Evolutionary conservation across 2,113 vertebrate species (phyloP), one percentile per base, ranked within the genome.

Genomic region (Emydocephalus ijimae): DNA sequence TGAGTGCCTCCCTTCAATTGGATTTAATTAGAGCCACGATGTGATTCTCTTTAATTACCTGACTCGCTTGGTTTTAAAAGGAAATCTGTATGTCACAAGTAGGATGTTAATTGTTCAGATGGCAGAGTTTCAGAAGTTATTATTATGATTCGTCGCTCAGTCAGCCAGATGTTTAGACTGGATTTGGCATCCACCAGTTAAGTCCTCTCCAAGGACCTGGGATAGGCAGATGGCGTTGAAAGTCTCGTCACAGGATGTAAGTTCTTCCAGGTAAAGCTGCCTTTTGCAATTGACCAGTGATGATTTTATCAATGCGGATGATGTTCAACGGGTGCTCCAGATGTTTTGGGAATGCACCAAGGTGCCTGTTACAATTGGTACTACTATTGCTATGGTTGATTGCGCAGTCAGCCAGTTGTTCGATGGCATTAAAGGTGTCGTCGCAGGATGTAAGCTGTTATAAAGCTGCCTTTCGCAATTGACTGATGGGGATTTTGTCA

Each of bases 81-180:
- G 89, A 85, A 85, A 81, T 93, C 85, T 11, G 92, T 59, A 20
- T 85, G 90, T 59, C 9, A 89, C 88, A 88, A 91, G 56, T 93
- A 55, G n/a, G 85, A 59, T 87, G 0, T 0, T 0, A 91, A 43
- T 34, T 93, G 91, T 43, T 7, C 10, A 87, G 56, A 81, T 6
- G 3, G 74, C 93, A 85, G 0, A 0, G 0, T 69, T 95, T 86
- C 92, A 48, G 87, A 87, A 45, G n/a, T n/a, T n/a, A 15, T 69
- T n/a, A 69, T 69, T 9, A 9, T 26, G 61, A 69, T n/a, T 5
- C 12, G 29, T 15, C 12, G 29, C 61, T 69, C 29, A n/a, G 61
- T 5, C 61, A n/a, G 29, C 61, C 61, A 69, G 29, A n/a, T n/a
- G 61, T 69, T n/a, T n/a, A n/a, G 61, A 14, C 1, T n/a, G 12